phyloP scores from a whole-genome alignment of 2,113 vertebrate genomes.

The Urocitellus parryii region DNA sequence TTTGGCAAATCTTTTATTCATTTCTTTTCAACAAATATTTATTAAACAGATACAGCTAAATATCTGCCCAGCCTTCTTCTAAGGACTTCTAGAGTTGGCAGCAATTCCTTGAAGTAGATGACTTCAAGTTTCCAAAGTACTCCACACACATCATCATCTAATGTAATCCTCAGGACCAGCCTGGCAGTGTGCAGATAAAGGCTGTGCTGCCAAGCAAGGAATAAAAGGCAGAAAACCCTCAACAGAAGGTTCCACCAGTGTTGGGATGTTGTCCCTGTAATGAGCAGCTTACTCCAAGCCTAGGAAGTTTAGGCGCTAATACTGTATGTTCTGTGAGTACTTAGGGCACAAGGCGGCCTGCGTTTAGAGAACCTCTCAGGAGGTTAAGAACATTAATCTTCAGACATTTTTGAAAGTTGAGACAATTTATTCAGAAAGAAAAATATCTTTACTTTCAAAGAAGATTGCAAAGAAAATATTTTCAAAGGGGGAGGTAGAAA shows the following conservation, averaged over 20 bases:
- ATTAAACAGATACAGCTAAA: background rate
- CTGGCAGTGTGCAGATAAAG: background rate
- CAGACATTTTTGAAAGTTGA: slow-evolving; percentile 47
- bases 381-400: slow-evolving; percentile 51
- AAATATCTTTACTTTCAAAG: slow-evolving; percentile 38
- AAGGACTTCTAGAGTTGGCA: background rate
- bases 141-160: background rate
- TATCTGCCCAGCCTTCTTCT: background rate
- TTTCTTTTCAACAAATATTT: slow-evolving; percentile 42
- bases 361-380: background rate
- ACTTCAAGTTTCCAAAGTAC: slow-evolving; percentile 16
- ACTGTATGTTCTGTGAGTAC: background rate
- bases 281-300: background rate
- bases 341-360: background rate
- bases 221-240: background rate
- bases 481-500: slow-evolving; percentile 39
- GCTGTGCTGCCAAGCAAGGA: background rate
- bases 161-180: slow-evolving; percentile 1
- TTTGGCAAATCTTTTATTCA: slow-evolving; percentile 8
- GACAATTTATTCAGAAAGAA: slow-evolving; percentile 44
- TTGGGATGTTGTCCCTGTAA: background rate
- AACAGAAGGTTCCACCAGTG: background rate
- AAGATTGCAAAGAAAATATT: slow-evolving; percentile 19
- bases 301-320: background rate
- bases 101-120: background rate